Conservation (phyloP, 2,113 vertebrate genomes). For the Heterocephalus glaber region DNA sequence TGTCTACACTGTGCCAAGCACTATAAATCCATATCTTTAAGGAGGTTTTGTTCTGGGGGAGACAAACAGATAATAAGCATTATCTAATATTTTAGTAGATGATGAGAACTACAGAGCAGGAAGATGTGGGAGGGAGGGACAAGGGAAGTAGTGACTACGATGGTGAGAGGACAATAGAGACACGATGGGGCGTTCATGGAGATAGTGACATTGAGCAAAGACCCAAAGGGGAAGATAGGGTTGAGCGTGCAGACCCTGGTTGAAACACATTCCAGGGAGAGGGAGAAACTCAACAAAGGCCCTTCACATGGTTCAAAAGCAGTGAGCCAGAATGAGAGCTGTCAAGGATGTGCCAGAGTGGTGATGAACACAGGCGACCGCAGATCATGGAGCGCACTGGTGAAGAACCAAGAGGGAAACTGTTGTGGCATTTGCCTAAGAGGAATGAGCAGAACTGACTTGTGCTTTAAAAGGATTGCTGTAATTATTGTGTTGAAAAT, state of each 20-base stretch:
- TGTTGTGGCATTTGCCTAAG: background rate
- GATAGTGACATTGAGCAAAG: background rate
- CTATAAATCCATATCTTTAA: background rate
- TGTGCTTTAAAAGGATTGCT: background rate
- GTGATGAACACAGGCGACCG: no score
- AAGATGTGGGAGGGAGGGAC: background rate
- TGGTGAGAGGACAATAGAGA: background rate
- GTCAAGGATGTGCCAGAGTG: background rate
- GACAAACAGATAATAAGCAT: background rate
- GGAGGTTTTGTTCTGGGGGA: background rate
- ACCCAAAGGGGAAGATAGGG: background rate
- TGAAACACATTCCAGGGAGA: background rate
- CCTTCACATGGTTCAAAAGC: background rate
- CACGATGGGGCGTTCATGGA: background rate
- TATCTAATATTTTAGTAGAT: slow-evolving; percentile 1
- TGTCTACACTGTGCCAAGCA: background rate
- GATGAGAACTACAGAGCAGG: background rate
- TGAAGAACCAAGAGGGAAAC: background rate
- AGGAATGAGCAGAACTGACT: background rate
- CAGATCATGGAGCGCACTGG: no score
- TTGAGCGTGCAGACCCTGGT: background rate
- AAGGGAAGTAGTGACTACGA: background rate
- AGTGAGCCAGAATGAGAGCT: background rate
- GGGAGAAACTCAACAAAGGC: background rate
- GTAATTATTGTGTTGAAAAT: background rate